Evolutionary conservation across 2,113 vertebrate genomes (phyloP), one percentile per base, ranked within the genome.

Genomic region (Takifugu flavidus): DNA sequence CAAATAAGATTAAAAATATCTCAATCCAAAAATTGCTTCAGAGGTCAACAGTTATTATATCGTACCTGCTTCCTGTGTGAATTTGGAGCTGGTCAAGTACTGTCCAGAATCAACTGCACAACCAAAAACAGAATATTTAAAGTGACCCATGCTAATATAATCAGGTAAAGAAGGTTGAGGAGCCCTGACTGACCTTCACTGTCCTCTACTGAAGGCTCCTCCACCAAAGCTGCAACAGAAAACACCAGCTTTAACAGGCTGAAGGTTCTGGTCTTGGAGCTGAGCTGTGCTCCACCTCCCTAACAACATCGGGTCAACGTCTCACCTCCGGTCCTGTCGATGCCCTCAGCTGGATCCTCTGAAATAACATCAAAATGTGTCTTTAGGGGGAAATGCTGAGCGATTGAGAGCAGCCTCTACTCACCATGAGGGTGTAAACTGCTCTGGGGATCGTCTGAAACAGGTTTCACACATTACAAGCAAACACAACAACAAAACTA

Each of bases 281-380:
- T 20, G 20, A 20, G 20, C 31, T 27, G 25, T 25, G 4, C 1
- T n/a, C 5, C 5, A 34, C 20, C 20, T 20, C 20, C 20, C 20
- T 20, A 20, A 20, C 20, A 20, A 20, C 20, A 20, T 20, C 20
- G 20, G 31, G 31, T 31, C 2, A 31, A 25, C 0, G 2, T 62
- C 69, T 81, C 63, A 89, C 87, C 87, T 75, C 87, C 87, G 0
- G 74, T 80, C 2, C 78, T 74, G 83, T 89, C 86, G 3, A 89
- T 84, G 31, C 53, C 0, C 20, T 61, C 12, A 1, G 4, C 2
- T 12, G 67, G 51, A 0, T 74, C 62, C 0, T 72, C 86, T 86
- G 67, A 55, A 72, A 7, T 0, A 26, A 49, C 3, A 11, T 15
- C 1, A 25, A 0, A 4, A 31, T 3, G 3, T 1, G 6, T 0